A percentile compares a stretch with the other conserved stretches of the same genome.
Evolutionary conservation across 2,113 vertebrate genomes (phyloP).

Genomic region (Dromaius novaehollandiae): DNA sequence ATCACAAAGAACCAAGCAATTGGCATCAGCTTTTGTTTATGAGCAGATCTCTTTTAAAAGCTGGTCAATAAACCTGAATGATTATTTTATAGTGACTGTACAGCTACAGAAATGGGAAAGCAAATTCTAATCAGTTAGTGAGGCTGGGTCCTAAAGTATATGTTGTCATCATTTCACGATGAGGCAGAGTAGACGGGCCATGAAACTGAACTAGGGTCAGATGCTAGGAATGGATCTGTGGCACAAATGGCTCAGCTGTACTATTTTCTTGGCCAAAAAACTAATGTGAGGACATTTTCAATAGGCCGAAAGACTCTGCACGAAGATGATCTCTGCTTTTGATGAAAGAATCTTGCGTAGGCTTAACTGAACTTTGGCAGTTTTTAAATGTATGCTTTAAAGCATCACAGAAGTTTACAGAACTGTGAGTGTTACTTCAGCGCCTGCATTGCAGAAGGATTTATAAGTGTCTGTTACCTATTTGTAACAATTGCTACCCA

Average conservation of each 20-base stretch:
- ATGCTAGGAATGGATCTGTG: background rate
- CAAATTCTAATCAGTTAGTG: background rate
- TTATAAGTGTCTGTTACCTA: fast-evolving
- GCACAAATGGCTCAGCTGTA: background rate
- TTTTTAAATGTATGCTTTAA: background rate
- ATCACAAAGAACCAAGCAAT: background rate
- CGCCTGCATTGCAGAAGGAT: background rate
- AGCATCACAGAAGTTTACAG: background rate
- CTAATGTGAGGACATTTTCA: background rate
- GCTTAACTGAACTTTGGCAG: background rate
- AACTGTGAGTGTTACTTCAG: background rate
- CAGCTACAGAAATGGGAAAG: too few relatives aligned
- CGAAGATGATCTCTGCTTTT: background rate
- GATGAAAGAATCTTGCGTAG: background rate
- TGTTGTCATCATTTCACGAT: background rate
- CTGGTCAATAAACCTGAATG: background rate
- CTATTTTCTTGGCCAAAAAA: background rate
- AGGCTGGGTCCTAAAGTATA: background rate
- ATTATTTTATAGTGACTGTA: background rate
- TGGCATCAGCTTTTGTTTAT: background rate
- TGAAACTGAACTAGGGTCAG: background rate
- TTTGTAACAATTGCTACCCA: background rate
- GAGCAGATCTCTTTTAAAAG: background rate
- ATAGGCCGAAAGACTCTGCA: background rate
- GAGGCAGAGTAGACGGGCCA: fast-evolving